Evolutionary conservation across 2,888 invertebrate genomes (phyloP), one percentile per base, ranked within the genome.

Genomic region (Parapristionchus giblindavisi): DNA sequence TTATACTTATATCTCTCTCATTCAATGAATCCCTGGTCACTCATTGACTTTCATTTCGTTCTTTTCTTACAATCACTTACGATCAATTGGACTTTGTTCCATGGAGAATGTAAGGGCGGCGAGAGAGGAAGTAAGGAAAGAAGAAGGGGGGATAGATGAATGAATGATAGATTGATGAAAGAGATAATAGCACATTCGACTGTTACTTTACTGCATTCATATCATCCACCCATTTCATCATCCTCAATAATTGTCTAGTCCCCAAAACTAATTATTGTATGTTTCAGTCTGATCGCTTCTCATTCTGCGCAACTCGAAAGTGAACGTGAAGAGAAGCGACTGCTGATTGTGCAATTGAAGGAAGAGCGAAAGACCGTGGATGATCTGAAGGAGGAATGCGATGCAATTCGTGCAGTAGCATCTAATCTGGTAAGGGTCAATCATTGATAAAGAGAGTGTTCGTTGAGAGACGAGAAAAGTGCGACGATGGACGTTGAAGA

Each of bases 301-400:
- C 66, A 76, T 56, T 48, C 54, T 4, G 58, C 74, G 8, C 78
- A 76, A 60, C 65, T 76, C 43, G 76, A 78, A 29, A 43, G 51
- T 1, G 76, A 75, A 27, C 65, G 34, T 17, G 73, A 76, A 36
- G 78, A 76, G 24, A 78, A 65, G 72, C 56, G 43, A 4, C 63
- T 60, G 3, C 52, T 76, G 38, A 58, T 56, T 48, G 51, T 61
- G 17, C 71, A 75, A 29, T 36, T 76, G 38, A 43, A 24, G 38
- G 21, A 3, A 27, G 36, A 70, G 6, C 61, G 61, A 58, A 72
- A 65, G 40, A 70, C 40, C 32, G 73, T 66, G 1, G 60, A 43
- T 3, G 56, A 56, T 21, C 72, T 77, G 5, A 61, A 60, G 27
- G 58, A 72, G 40, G 71, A 66, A 32, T n/a, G 48, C 36, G 61